phyloP scores from a whole-genome alignment of 2,797 vertebrate species.

The Hippopotamyrus pictus region DNA sequence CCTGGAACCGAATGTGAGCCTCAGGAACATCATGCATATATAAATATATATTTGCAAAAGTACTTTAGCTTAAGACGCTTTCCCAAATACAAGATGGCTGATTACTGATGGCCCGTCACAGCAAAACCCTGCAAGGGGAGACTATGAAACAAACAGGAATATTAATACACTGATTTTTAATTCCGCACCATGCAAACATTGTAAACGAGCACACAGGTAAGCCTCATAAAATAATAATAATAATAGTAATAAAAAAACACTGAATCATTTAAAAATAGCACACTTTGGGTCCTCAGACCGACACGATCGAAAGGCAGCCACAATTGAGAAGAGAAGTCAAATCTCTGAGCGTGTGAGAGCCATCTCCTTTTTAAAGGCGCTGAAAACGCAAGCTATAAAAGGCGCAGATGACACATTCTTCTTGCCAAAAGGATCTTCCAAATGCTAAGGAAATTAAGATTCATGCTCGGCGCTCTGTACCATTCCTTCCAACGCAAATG shows the following conservation, averaged over 20 bases:
- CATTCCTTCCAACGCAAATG: not conserved
- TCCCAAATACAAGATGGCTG: not conserved
- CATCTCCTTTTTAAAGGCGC: not conserved
- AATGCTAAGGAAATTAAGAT: conserved; percentile 11
- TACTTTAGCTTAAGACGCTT: not conserved
- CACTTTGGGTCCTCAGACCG: not conserved
- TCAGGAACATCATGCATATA: not conserved
- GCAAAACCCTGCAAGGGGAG: not conserved
- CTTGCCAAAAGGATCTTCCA: conserved; percentile 8
- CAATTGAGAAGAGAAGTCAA: not conserved
- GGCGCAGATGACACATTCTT: not conserved
- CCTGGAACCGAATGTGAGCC: not conserved
- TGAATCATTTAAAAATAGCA: not conserved
- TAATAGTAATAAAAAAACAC: not conserved
- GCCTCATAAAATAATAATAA: not conserved
- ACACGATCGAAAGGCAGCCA: not conserved
- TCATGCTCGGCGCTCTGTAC: not conserved
- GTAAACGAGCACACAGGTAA: not conserved
- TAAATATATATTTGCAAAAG: not conserved
- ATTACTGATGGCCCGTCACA: not conserved
- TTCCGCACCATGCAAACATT: not conserved
- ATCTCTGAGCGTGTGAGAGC: not conserved
- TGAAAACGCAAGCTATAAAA: not conserved
- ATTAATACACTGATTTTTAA: not conserved
- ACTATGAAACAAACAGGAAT: not conserved